These are phyloP conservation scores for Zaprionus kolodkinae DNA, from an alignment of 1,140 invertebrate genomes.

Conservation along the genomic window DNA sequence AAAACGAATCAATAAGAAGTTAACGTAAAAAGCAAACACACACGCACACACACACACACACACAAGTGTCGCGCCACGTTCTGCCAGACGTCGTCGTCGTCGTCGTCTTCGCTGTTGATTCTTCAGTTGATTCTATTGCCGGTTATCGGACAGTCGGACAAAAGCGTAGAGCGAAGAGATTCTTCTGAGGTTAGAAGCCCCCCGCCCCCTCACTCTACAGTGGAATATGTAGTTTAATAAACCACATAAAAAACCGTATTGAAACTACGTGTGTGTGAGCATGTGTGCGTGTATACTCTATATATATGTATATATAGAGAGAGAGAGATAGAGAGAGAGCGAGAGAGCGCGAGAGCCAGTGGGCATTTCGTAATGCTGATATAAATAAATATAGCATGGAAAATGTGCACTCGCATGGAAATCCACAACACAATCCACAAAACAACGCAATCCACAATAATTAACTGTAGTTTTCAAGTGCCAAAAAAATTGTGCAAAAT, in stretches of 20 bases:
- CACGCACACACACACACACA: background rate
- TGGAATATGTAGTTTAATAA: slow-evolving; percentile 2
- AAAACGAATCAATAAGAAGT: slow-evolving; percentile 14
- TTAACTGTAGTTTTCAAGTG: slow-evolving; percentile 30
- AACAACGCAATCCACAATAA: slow-evolving; percentile 16
- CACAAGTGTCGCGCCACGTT: slow-evolving; percentile 30
- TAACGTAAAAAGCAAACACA: slow-evolving; percentile 10
- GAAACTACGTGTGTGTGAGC: background rate
- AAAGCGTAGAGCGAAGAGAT: slow-evolving; percentile 8
- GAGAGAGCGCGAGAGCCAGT: slow-evolving; percentile 10
- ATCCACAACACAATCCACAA: slow-evolving; percentile 25
- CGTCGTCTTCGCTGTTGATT: background rate
- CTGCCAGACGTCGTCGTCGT: background rate
- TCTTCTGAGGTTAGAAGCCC: background rate
- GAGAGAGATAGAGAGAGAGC: too few relatives aligned
- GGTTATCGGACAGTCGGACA: slow-evolving; percentile 33
- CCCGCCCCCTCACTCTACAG: too few relatives aligned
- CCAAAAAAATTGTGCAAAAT: slow-evolving; percentile 16
- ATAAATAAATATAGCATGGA: slow-evolving; percentile 66
- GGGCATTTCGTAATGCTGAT: slow-evolving; percentile 69
- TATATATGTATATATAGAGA: background rate
- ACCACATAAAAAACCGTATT: background rate
- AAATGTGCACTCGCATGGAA: slow-evolving; percentile 65
- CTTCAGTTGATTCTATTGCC: slow-evolving; percentile 37
- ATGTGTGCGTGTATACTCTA: background rate